Evolutionary conservation across 2,888 invertebrate species (phyloP), one percentile per base, ranked within the genome.

Genomic region (Cephus nigrinus): DNA sequence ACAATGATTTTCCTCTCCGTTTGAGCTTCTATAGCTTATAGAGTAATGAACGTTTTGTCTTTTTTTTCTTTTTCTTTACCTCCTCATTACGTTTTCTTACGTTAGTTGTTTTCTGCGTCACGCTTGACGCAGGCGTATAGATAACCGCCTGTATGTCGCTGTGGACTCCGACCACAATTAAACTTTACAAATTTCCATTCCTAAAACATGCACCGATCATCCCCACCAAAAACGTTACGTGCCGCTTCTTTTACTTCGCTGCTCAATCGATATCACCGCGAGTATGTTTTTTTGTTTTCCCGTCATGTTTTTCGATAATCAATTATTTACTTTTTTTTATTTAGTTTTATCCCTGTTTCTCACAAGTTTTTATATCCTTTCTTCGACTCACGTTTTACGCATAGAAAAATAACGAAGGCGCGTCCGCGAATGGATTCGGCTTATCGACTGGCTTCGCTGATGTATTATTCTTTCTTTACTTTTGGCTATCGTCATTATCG

Each of bases 1-100:
- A 83, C 85, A 84, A 83, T 83, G 83, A 86, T 80, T 80, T 79
- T 80, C 84, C 74, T 78, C 40, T 79, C 55, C 73, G 78, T 82
- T 86, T 87, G 87, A 87, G 87, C 87, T 84, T 84, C 83, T 83
- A 85, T 83, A 85, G 86, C 84, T 86, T 86, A 55, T 55, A 85
- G 83, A 88, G 80, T 87, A 85, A 85, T 86, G 85, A 87, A 88
- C 86, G 83, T 85, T 82, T 83, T 78, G 76, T 78, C 69, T 76
- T 78, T 77, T 71, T 77, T 71, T 23, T 55, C 15, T 9, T 55
- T 55, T 9, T 55, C 9, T 23, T 55, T 23, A 23, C 23, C 23
- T 55, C 40, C 40, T 15, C 55, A 55, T 23, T 55, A 23, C 55
- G 55, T 2, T 55, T 15, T 9, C 55, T 55, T 55, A 55, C 23